Evolutionary conservation across 1,140 invertebrate genomes (phyloP).

Genomic region (Octopus sinensis): DNA sequence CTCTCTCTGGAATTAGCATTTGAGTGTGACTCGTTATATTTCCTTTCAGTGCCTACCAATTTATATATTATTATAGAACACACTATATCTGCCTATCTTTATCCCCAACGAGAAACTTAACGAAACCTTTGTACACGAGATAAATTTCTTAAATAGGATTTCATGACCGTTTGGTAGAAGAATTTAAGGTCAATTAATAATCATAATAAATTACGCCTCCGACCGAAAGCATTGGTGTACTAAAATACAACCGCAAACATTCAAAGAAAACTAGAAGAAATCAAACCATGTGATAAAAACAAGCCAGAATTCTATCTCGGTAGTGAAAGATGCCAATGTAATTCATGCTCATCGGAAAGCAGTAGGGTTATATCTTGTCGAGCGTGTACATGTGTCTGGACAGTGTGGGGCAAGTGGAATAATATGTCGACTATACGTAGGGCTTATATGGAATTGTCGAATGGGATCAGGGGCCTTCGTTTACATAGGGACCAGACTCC

Average conservation of each 20-base stretch:
- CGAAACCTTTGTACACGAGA: background rate
- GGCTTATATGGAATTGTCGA: slow-evolving; percentile 58
- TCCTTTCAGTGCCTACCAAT: too few species aligned
- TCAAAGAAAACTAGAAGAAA: background rate
- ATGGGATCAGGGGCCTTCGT: slow-evolving; percentile 52
- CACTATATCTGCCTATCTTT: background rate
- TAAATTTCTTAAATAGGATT: background rate
- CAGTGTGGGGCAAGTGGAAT: slow-evolving; percentile 3
- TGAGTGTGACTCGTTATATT: too few species aligned
- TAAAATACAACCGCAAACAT: background rate
- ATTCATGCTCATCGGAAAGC: background rate
- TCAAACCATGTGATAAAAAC: background rate
- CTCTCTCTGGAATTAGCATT: too few species aligned
- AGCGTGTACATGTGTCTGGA: background rate
- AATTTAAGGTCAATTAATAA: background rate
- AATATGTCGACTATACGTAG: slow-evolving; percentile 54
- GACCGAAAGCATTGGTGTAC: background rate
- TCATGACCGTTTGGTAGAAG: background rate
- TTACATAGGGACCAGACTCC: slow-evolving; percentile 46
- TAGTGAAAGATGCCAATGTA: background rate
- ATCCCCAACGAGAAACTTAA: background rate
- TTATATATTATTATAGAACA: background rate
- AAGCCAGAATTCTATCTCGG: background rate
- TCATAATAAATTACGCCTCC: background rate
- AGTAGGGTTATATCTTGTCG: background rate